Evolutionary conservation across 1,140 invertebrate genomes (phyloP), one percentile per base, ranked within the genome.

Genomic region (Venturia canescens): DNA sequence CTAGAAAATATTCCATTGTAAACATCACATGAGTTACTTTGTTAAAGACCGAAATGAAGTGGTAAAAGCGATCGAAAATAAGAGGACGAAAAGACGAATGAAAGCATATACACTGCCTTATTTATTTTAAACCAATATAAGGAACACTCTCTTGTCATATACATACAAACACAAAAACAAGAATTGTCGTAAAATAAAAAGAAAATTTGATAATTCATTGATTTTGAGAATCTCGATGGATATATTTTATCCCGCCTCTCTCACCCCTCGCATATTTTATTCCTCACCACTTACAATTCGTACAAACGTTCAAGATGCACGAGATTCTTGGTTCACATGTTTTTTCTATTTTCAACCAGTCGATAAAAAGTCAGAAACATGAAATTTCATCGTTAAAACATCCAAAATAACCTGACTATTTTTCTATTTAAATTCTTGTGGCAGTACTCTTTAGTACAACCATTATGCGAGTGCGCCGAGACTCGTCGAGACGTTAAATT

Each of bases 111-210:
- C 87, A 90, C 87, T 90, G 90, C 89, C 89, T 91, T 90, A 89
- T 91, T 90, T 91, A 91, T 91, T 90, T 88, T 89, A 89, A 6
- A 83, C 81, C n/a, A n/a, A 86, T 81, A 86, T 86, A 89, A 84
- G 38, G 83, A 87, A 88, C 86, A 88, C 82, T 85, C 88, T 86
- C 88, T 89, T 90, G 86, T 90, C 87, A 89, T 87, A 85, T 82
- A 87, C 78, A 77, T 89, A 86, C 87, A 88, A 89, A 90, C 26
- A 34, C 53, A 53, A 53, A 80, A 16, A 71, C 50, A 75, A 76
- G n/a, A 18, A 57, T 44, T 44, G 38, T 44, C 38, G 44, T 50
- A 72, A n/a, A 71, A 80, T 34, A 34, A 74, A 67, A 18, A 44
- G 38, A 70, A 63, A 31, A 44, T 44, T 44, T 44, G 0, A 44